These are phyloP conservation scores for Brachyalestes nurse DNA, from an alignment of 2,797 vertebrate genomes.

Conservation along the genomic window DNA sequence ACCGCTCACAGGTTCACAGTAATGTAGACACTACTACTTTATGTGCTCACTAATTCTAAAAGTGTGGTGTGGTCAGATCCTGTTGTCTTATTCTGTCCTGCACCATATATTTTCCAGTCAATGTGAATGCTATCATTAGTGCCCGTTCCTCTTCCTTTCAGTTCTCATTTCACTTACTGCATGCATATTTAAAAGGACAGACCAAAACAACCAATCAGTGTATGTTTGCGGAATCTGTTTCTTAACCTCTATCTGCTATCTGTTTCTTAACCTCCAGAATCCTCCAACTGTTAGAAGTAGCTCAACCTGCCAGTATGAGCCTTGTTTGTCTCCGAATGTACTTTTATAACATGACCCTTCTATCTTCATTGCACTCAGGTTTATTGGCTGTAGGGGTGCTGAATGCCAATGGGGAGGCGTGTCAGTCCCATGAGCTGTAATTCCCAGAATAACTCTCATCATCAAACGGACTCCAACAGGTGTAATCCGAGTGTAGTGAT, in stretches of 20 bases:
- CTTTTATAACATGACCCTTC: background rate
- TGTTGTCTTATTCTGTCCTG: background rate
- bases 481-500: constrained; percentile 24
- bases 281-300: no score
- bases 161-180: background rate
- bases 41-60: no score
- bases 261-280: background rate
- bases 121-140: background rate
- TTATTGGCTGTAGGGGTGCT: constrained; percentile 13
- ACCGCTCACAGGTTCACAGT: background rate
- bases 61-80: no score
- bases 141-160: background rate
- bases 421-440: constrained; percentile 41
- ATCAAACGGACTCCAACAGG: constrained; percentile 43
- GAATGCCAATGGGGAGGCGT: constrained; percentile 27
- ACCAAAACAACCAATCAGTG: background rate
- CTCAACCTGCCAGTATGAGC: background rate
- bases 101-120: background rate
- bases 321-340: background rate
- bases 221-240: background rate
- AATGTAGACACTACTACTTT: no score
- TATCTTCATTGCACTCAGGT: constrained; percentile 33
- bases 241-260: background rate
- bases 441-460: constrained; percentile 21
- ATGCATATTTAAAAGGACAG: background rate